Percentiles rank a stretch among this genome's conserved stretches.
phyloP scores from a whole-genome alignment of 2,797 vertebrate genomes.

The Mormyrus proboscirostris region DNA sequence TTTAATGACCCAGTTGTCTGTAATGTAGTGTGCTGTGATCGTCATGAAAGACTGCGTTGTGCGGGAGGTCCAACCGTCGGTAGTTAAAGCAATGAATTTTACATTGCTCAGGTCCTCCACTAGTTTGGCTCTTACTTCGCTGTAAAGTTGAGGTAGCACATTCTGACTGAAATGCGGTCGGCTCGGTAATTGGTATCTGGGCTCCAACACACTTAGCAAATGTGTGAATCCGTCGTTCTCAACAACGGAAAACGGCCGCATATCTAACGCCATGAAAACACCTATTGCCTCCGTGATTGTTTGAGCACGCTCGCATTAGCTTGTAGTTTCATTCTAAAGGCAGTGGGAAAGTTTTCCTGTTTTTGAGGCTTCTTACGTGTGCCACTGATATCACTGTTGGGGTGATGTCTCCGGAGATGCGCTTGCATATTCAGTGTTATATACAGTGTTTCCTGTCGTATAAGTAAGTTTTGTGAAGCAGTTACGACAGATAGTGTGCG shows the following conservation, averaged over 20 bases:
- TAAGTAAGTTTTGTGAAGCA: slow-evolving; percentile 9
- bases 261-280: neutral
- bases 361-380: slow-evolving; percentile 12
- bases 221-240: neutral
- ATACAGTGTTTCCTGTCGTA: neutral
- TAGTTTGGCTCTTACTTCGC: slow-evolving; percentile 14
- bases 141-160: slow-evolving; percentile 16
- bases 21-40: slow-evolving; percentile 7
- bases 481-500: slow-evolving; percentile 8
- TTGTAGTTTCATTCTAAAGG: neutral
- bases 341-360: neutral
- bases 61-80: neutral
- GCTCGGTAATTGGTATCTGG: slow-evolving; percentile 6
- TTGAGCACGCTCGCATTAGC: neutral
- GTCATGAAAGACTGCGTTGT: neutral
- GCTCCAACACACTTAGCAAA: slow-evolving; percentile 1
- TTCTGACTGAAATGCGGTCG: slow-evolving; percentile 2
- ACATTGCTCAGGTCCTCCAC: slow-evolving; percentile 1
- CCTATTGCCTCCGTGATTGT: neutral
- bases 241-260: neutral
- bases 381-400: neutral
- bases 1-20: neutral
- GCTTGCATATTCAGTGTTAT: neutral
- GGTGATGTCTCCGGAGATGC: slow-evolving; percentile 14
- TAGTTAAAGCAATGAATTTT: slow-evolving; percentile 6